phyloP scores from a whole-genome alignment of 2,888 invertebrate species.

The Rhorus exstirpatorius region DNA sequence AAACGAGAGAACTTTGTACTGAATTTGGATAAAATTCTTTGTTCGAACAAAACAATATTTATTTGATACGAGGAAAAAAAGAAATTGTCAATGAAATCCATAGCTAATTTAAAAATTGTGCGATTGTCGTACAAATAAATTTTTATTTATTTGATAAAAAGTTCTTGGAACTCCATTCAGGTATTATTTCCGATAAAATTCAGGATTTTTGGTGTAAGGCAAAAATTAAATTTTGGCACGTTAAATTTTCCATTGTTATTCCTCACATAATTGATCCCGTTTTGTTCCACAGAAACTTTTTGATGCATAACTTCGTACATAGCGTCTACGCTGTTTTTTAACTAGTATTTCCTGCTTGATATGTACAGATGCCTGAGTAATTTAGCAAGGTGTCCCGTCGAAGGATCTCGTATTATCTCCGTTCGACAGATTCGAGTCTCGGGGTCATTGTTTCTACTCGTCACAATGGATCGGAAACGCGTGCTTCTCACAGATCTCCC shows the following conservation, averaged over 20 bases:
- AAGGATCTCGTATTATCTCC: conserved; percentile 70
- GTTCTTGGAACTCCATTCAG: too few relatives aligned
- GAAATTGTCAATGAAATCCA: not conserved
- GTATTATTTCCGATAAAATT: not conserved
- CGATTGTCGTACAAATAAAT: not conserved
- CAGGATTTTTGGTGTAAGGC: not conserved
- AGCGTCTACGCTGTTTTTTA: not conserved
- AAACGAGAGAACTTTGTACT: too few relatives aligned
- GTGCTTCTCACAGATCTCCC: conserved; percentile 11
- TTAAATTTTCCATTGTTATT: not conserved
- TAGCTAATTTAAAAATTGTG: not conserved
- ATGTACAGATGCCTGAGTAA: conserved; percentile 5
- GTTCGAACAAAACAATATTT: too few relatives aligned
- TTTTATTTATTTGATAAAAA: too few relatives aligned
- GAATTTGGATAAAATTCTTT: too few relatives aligned
- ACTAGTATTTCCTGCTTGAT: not conserved
- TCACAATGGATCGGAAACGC: conserved; percentile 70
- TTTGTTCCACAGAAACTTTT: not conserved
- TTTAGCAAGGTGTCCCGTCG: conserved; percentile 14
- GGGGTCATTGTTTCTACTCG: conserved; percentile 68
- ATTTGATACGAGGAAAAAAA: not conserved
- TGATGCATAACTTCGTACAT: not conserved
- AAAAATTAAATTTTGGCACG: not conserved
- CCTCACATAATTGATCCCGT: not conserved
- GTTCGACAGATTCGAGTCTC: conserved; percentile 71